Evolutionary conservation across 2,888 invertebrate genomes (phyloP).

Genomic region (Dynastes hyllus): DNA sequence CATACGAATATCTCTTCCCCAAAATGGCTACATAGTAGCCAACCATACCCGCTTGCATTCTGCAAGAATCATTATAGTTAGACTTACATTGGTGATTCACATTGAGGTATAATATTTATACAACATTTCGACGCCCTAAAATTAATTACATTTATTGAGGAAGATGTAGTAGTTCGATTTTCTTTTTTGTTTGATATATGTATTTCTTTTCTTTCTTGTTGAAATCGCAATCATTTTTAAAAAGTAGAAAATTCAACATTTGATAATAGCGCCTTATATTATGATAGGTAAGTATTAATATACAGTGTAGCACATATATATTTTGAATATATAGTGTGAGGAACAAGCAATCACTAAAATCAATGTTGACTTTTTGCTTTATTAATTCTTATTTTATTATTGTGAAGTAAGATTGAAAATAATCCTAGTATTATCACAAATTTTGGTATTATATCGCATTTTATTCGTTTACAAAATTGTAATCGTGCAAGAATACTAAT

Average conservation of each 20-base stretch:
- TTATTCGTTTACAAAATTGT: conserved; percentile 15
- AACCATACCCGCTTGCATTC: conserved; percentile 31
- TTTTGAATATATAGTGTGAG: conserved; percentile 35
- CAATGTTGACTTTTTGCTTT: conserved; percentile 28
- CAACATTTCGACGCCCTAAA: conserved; percentile 25
- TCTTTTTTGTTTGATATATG: not conserved
- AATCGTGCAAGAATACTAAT: conserved; percentile 21
- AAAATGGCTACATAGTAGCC: conserved; percentile 38
- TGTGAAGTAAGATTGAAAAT: conserved; percentile 24
- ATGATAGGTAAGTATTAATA: conserved; percentile 1
- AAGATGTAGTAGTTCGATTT: conserved; percentile 35
- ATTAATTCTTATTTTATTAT: conserved; percentile 2
- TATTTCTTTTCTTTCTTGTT: not conserved
- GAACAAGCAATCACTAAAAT: conserved; percentile 46
- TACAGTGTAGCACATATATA: conserved; percentile 22
- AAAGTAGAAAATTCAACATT: conserved; percentile 36
- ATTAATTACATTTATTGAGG: conserved; percentile 33
- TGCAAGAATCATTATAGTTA: conserved; percentile 35
- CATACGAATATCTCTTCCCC: conserved; percentile 2
- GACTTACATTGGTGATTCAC: conserved; percentile 39
- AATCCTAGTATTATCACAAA: conserved; percentile 42
- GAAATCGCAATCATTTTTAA: not conserved
- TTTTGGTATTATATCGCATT: conserved; percentile 33
- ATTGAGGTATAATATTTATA: conserved; percentile 34
- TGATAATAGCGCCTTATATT: conserved; percentile 39